A percentile compares a stretch with the other conserved stretches of the same genome.
These are phyloP conservation scores for Gymnothorax reevesii DNA, from an alignment of 2,797 vertebrate genomes.

Conservation along the genomic window DNA sequence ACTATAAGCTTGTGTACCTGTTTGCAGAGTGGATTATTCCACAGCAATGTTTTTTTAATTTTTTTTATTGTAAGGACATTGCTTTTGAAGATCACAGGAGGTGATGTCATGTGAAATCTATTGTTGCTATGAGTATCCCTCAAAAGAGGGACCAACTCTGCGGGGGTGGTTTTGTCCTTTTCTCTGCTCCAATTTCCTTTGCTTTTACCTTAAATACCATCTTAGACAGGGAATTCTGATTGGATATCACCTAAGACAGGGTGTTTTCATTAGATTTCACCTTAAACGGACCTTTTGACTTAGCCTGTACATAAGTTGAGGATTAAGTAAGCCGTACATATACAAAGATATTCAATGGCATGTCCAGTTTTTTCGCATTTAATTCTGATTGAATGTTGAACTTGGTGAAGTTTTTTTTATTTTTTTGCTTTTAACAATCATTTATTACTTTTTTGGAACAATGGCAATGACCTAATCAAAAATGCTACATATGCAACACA, in stretches of 20 bases:
- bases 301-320: neutral
- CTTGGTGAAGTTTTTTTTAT: neutral
- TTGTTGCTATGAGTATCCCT: neutral
- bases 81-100: neutral
- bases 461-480: too few species aligned
- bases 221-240: neutral
- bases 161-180: neutral
- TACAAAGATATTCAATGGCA: neutral
- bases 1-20: neutral
- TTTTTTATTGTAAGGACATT: neutral
- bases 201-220: neutral
- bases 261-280: neutral
- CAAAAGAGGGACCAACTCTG: neutral
- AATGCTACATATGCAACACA: too few species aligned
- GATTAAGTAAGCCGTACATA: neutral
- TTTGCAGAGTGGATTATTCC: neutral
- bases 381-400: neutral
- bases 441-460: neutral
- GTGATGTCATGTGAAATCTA: constrained; percentile 11
- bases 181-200: neutral
- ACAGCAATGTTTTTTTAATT: neutral
- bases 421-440: neutral
- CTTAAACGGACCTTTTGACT: neutral
- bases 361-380: neutral
- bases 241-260: neutral